These are phyloP conservation scores for Drosophila putrida DNA, from an alignment of 2,888 invertebrate genomes.

Conservation along the genomic window DNA sequence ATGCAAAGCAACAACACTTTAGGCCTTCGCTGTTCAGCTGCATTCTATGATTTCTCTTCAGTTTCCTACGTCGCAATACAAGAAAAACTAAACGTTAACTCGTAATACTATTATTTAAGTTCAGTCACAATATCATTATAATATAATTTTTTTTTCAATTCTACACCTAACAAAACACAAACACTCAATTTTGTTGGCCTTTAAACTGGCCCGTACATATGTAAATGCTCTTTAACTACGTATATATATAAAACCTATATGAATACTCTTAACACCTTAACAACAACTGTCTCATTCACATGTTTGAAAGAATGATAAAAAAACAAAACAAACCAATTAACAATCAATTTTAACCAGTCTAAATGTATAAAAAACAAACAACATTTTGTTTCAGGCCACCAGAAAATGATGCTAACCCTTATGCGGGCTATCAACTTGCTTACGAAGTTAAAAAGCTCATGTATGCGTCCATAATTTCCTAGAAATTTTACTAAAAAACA, in stretches of 20 bases:
- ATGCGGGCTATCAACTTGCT: conserved; percentile 99
- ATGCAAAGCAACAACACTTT: conserved; percentile 50
- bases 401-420: conserved; percentile 95
- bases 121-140: conserved; percentile 39
- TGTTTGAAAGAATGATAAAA: conserved; percentile 36
- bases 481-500: conserved; percentile 72
- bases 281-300: conserved; percentile 54
- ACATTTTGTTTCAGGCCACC: conserved; percentile 91
- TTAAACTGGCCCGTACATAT: conserved; percentile 55
- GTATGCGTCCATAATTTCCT: conserved; percentile 90
- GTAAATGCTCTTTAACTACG: conserved; percentile 68
- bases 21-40: conserved; percentile 66
- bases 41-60: conserved; percentile 53
- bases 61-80: conserved; percentile 45
- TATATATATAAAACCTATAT: conserved; percentile 24
- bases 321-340: conserved; percentile 24
- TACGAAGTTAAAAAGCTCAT: conserved; percentile 99
- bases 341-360: conserved; percentile 58
- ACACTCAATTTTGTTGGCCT: conserved; percentile 37
- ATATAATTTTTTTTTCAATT: conserved; percentile 21
- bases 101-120: conserved; percentile 32
- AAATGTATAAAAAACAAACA: conserved; percentile 79
- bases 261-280: conserved; percentile 58
- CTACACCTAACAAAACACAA: conserved; percentile 39
- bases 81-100: conserved; percentile 27